Evolutionary conservation across 1,140 invertebrate genomes (phyloP).

Genomic region (Parapsyche elsis): DNA sequence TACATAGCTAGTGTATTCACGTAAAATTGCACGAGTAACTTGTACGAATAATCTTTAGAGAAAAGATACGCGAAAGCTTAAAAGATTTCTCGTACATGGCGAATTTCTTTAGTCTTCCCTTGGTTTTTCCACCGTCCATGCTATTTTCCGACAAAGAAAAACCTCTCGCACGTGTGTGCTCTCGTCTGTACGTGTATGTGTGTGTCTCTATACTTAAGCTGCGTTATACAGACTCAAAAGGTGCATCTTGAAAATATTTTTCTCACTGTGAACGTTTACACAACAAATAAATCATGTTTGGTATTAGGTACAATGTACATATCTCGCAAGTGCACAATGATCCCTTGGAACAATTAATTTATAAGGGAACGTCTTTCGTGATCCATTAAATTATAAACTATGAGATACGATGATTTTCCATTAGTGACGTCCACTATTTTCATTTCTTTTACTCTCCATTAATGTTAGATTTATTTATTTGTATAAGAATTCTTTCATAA

Average conservation of each 20-base stretch:
- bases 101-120: neutral
- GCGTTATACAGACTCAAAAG: neutral
- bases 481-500: no score
- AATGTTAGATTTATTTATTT: no score
- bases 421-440: no score
- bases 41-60: neutral
- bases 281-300: neutral
- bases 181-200: no score
- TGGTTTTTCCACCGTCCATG: neutral
- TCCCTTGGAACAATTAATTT: no score
- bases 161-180: no score
- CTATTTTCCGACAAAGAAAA: no score
- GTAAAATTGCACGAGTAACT: neutral
- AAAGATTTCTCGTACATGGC: constrained; percentile 2
- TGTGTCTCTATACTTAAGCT: no score
- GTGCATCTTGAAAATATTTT: neutral
- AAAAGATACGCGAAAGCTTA: constrained; percentile 13
- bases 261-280: neutral
- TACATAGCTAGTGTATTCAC: neutral
- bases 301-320: neutral
- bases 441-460: no score
- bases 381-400: no score
- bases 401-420: no score
- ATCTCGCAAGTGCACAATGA: neutral
- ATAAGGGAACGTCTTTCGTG: no score